phyloP scores from a whole-genome alignment of 64 coral and sea anemone species.

The Montipora capricornis region DNA sequence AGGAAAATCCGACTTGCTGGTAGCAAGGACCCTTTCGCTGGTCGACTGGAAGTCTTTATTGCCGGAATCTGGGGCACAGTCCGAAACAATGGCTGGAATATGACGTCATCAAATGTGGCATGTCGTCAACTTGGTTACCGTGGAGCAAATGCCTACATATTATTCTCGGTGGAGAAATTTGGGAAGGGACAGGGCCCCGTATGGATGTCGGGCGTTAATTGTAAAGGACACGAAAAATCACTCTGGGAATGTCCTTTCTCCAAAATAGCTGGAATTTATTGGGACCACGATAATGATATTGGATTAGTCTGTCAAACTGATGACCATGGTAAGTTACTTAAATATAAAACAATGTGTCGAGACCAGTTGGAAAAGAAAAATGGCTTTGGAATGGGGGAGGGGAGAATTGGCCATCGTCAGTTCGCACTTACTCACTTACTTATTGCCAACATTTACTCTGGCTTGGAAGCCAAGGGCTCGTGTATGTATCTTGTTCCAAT shows the following conservation, averaged over 20 bases:
- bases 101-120: constrained; percentile 28
- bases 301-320: constrained; percentile 41
- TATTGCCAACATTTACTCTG: no score
- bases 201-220: constrained; percentile 64
- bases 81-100: constrained; percentile 15
- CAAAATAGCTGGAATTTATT: constrained; percentile 35
- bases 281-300: constrained; percentile 45
- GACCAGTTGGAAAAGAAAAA: no score
- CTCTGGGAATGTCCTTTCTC: constrained; percentile 48
- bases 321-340: constrained; percentile 18
- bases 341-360: no score
- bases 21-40: constrained; percentile 1
- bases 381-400: no score
- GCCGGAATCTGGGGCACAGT: constrained; percentile 73
- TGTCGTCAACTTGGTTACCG: constrained; percentile 64
- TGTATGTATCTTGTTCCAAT: no score
- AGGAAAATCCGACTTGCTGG: constrained; percentile 56
- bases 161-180: constrained; percentile 33
- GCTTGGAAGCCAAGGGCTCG: no score
- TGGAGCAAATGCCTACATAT: constrained; percentile 5
- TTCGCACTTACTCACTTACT: no score
- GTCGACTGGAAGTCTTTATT: constrained; percentile 57
- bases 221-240: constrained; percentile 33
- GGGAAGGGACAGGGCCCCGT: constrained; percentile 57
- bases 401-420: no score